Evolutionary conservation across 2,113 vertebrate species (phyloP).

Genomic region (Prunella fulvescens): DNA sequence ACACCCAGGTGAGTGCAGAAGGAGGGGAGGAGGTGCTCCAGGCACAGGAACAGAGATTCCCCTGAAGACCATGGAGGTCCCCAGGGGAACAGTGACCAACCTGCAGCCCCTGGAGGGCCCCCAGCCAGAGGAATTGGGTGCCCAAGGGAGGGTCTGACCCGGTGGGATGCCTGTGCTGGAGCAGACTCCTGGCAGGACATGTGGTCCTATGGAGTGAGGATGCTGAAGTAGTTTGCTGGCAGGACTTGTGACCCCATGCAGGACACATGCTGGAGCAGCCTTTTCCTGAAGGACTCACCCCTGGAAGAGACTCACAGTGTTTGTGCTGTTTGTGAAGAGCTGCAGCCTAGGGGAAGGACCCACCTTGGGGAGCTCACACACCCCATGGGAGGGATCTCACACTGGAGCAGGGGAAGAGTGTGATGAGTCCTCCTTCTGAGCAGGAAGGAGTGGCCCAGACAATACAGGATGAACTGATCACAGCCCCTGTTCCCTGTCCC

Average conservation of each 20-base stretch:
- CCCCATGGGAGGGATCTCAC: background rate
- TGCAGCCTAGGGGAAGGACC: background rate
- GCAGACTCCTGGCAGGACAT: background rate
- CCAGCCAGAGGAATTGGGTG: background rate
- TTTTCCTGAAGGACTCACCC: background rate
- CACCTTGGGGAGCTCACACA: rapidly evolving
- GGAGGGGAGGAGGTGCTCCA: background rate
- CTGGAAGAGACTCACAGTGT: background rate
- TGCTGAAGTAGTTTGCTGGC: background rate
- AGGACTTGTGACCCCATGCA: rapidly evolving
- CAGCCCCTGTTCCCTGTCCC: background rate
- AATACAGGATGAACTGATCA: background rate
- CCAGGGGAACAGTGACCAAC: rapidly evolving
- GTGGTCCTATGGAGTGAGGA: background rate
- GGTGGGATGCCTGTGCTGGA: background rate
- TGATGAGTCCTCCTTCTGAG: background rate
- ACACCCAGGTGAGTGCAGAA: background rate
- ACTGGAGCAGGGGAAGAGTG: background rate
- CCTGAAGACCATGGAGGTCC: background rate
- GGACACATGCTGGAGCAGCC: background rate
- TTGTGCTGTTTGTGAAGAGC: background rate
- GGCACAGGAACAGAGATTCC: background rate
- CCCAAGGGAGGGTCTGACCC: background rate
- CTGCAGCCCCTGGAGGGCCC: background rate
- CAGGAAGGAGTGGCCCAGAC: background rate